Base-by-base conservation (phyloP, 2,888 invertebrate genomes). In the Tridacna crocea region DNA sequence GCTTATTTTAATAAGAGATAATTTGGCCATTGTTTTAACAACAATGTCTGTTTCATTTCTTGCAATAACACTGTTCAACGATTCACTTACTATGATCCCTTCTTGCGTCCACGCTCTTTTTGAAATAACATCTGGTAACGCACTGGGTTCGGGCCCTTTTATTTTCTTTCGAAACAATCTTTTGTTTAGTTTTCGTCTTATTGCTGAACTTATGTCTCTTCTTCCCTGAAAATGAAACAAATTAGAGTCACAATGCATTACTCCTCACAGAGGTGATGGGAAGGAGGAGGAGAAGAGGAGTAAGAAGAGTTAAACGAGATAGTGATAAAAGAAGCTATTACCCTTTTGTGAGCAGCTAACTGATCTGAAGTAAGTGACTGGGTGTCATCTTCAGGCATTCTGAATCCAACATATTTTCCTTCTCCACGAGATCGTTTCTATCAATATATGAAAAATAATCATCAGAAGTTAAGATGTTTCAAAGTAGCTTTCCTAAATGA, bases 161-260 rank as follows among this genome's bases (percentile, higher is more conserved):
- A 73, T 72, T 60, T 75, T 77, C 66, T 83, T 87, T 26, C 79
- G 61, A 51, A 87, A 87, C 22, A 87, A 72, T 51, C 87, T 24
- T n/a, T 79, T 77, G 46, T 75, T 80, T 27, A 87, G 48, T 36
- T 77, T 80, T 46, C 82, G 75, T 51, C 84, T 58, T 12, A 85
- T 77, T 22, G 82, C 85, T 26, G 87, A 84, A 0, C 77, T 75
- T 22, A 80, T 80, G 55, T 85, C 82, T 24, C 83, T 70, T 19
- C 84, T 77, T 15, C 84, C 85, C 87, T 87, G 27, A 55, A 17
- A 61, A 24, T 17, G 26, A 36, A 66, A 66, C 12, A 61, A 58
- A 3, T 58, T 2, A n/a, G 58, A 58, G 58, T 58, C n/a, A 4
- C 58, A 58, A 58, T 58, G 8, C 36, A 36, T 8, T 36, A 36